Conservation (phyloP, 2,888 invertebrate species). For the Drosophila quinaria region DNA sequence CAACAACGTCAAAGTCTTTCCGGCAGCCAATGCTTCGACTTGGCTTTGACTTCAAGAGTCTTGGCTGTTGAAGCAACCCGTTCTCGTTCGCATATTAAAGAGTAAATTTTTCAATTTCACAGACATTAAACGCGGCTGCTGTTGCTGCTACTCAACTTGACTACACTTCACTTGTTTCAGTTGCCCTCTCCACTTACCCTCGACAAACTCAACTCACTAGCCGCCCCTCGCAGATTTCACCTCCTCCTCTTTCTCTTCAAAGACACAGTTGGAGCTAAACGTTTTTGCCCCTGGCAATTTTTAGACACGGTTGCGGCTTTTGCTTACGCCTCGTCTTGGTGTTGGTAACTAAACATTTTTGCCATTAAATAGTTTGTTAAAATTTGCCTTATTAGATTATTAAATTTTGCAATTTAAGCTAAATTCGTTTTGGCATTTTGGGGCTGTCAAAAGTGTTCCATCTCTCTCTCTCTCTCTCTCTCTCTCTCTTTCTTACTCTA, state of each 20-base stretch:
- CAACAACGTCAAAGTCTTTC: slow-evolving; percentile 73
- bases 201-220: neutral
- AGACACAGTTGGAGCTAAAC: slow-evolving; percentile 65
- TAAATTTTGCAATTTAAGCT: slow-evolving; percentile 78
- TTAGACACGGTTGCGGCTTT: slow-evolving; percentile 57
- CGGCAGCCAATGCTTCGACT: slow-evolving; percentile 57
- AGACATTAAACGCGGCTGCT: slow-evolving; percentile 80
- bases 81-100: slow-evolving; percentile 78
- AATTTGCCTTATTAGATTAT: slow-evolving; percentile 81
- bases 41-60: slow-evolving; percentile 8
- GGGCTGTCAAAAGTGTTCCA: slow-evolving; percentile 22
- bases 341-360: slow-evolving; percentile 62
- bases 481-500: neutral
- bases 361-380: slow-evolving; percentile 81
- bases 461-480: neutral
- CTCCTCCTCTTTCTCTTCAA: neutral
- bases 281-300: slow-evolving; percentile 73
- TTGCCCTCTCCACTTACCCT: neutral
- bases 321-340: slow-evolving; percentile 22
- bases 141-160: slow-evolving; percentile 43
- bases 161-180: slow-evolving; percentile 52
- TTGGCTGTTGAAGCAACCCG: slow-evolving; percentile 29
- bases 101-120: slow-evolving; percentile 82
- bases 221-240: neutral
- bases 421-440: slow-evolving; percentile 73